phyloP scores from a whole-genome alignment of 2,888 invertebrate genomes.

The Amorpha juglandis region DNA sequence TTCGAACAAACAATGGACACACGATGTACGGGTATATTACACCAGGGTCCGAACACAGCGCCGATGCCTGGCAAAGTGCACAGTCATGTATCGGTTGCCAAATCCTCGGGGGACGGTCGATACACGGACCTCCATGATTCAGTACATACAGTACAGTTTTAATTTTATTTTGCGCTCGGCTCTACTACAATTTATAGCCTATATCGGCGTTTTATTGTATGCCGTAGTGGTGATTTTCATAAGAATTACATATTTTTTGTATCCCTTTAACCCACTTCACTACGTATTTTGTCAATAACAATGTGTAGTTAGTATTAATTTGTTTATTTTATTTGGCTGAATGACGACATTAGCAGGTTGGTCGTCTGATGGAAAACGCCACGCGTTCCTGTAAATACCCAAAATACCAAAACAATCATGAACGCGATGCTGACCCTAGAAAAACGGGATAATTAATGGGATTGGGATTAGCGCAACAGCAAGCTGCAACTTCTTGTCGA shows the following conservation, averaged over 20 bases:
- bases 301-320: no score
- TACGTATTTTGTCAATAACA: no score
- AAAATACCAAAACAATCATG: no score
- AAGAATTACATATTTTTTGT: slow-evolving; percentile 22
- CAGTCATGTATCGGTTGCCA: slow-evolving; percentile 81
- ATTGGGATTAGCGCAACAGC: no score
- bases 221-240: slow-evolving; percentile 46
- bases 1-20: slow-evolving; percentile 30
- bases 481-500: no score
- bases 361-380: no score
- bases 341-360: no score
- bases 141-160: slow-evolving; percentile 67
- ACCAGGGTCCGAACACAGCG: slow-evolving; percentile 45
- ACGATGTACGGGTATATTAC: slow-evolving; percentile 26
- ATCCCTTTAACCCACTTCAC: no score
- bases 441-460: no score
- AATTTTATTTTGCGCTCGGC: slow-evolving; percentile 71
- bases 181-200: slow-evolving; percentile 65
- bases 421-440: no score
- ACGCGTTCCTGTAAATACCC: no score
- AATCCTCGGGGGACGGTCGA: slow-evolving; percentile 70
- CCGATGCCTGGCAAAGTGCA: slow-evolving; percentile 69
- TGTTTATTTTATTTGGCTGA: not conserved
- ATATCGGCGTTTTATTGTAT: slow-evolving; percentile 64
- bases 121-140: slow-evolving; percentile 64